Conservation (phyloP, 2,888 invertebrate genomes). For the Aspidiotus rigidus region DNA sequence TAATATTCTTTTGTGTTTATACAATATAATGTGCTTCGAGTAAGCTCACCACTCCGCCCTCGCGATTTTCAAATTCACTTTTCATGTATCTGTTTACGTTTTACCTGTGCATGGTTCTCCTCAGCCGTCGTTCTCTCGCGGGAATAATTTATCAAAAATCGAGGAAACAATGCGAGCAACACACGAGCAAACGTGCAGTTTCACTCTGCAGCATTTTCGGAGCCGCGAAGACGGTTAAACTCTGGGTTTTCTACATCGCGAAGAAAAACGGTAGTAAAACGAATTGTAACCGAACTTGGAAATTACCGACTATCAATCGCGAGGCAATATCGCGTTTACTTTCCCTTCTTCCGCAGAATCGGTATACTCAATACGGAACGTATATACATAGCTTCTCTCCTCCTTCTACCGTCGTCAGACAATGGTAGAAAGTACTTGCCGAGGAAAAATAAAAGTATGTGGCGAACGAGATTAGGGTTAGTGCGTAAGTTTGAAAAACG, state of each 20-base stretch:
- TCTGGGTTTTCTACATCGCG: constrained; percentile 1
- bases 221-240: neutral
- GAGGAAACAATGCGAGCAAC: neutral
- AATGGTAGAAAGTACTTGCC: neutral
- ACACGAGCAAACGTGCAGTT: neutral
- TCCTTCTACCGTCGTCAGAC: neutral
- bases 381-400: neutral
- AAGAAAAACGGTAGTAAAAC: neutral
- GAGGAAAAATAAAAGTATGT: constrained; percentile 6
- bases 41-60: no score
- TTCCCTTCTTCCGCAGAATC: neutral
- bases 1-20: no score
- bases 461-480: constrained; percentile 8
- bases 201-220: neutral
- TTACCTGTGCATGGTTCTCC: no score
- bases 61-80: no score
- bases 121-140: neutral
- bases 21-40: no score
- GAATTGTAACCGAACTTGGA: constrained; percentile 11
- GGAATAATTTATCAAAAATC: no score
- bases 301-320: constrained; percentile 25
- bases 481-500: constrained; percentile 28
- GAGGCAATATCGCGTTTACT: constrained; percentile 20
- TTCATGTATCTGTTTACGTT: no score
- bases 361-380: neutral